Percentiles rank a stretch among this genome's conserved stretches.
Evolutionary conservation across 2,888 invertebrate species (phyloP).

Genomic region (Salpingus planirostris): DNA sequence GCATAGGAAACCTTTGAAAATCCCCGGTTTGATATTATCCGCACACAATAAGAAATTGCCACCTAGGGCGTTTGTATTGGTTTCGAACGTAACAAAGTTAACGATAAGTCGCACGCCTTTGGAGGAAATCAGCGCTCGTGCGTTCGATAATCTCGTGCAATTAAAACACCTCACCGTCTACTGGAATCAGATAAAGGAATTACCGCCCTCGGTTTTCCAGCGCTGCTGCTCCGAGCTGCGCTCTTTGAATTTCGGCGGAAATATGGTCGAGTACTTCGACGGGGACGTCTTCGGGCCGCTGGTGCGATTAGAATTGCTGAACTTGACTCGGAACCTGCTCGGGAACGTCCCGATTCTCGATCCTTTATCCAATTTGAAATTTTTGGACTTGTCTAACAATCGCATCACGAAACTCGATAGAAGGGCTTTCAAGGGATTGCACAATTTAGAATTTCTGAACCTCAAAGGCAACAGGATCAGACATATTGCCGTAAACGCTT

Average conservation of each 20-base stretch:
- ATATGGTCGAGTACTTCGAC: conserved; percentile 5
- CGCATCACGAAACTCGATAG: background rate
- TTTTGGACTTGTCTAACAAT: conserved; percentile 5
- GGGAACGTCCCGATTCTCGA: conserved; percentile 1
- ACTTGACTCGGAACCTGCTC: conserved; percentile 2
- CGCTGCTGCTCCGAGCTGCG: conserved; percentile 7
- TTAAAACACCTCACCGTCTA: conserved; percentile 7
- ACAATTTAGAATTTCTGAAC: conserved; percentile 1
- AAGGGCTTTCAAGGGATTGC: background rate
- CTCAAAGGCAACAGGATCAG: conserved; percentile 3
- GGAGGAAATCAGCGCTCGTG: conserved; percentile 5
- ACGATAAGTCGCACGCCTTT: conserved; percentile 6
- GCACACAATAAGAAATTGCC: conserved; percentile 5
- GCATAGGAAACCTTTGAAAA: background rate
- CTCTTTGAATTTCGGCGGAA: conserved; percentile 9
- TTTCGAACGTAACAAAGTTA: conserved; percentile 5
- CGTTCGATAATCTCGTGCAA: conserved; percentile 5
- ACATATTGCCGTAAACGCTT: background rate
- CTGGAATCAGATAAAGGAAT: conserved; percentile 8
- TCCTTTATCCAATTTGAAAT: background rate
- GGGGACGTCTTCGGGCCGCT: background rate
- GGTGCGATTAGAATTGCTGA: background rate
- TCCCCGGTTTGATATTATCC: conserved; percentile 2
- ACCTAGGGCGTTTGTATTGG: conserved; percentile 2
- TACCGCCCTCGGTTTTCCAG: conserved; percentile 6